Base-by-base conservation (phyloP, 1,140 invertebrate species). In the Dreissena polymorpha region DNA sequence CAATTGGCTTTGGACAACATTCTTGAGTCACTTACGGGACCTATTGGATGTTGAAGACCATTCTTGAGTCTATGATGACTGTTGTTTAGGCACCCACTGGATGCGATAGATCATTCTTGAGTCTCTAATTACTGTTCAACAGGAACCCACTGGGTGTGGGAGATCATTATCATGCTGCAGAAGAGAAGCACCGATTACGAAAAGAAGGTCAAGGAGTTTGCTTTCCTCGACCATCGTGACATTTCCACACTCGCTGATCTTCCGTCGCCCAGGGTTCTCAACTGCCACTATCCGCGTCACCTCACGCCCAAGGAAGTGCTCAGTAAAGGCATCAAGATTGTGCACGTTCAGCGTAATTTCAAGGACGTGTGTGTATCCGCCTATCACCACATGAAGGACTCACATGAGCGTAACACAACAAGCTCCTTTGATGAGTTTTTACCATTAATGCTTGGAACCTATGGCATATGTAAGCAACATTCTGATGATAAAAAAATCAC, bases 101-200 rank as follows among this genome's bases (percentile, higher is more conserved):
- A n/a, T n/a, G n/a, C n/a, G n/a, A n/a, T n/a, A n/a, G n/a, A n/a
- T n/a, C n/a, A n/a, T n/a, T n/a, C n/a, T n/a, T n/a, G n/a, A n/a
- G 27, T 57, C 3, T 55, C 10, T 75, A 16, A 14, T 63, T 13
- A 39, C 2, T 64, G 21, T 23, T 0, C 64, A 29, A 7, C 29
- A 88, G 87, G 87, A 7, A 86, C 86, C 27, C 87, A 88, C 64
- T 87, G 86, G 88, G 74, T 84, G 16, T 88, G 78, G 82, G 87
- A 88, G 53, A 85, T 87, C 16, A 53, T 85, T 3, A n/a, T 65
- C 7, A 85, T 87, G 79, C 79, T 88, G 14, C 72, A 55, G 25
- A 39, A 53, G 14, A 85, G 85, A 49, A 72, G 27, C 0, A 67
- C 80, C 7, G 80, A 83, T 10, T 63, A 84, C 21, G 77, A 84